phyloP scores from a whole-genome alignment of 2,888 invertebrate genomes.

The Taenaris catops region DNA sequence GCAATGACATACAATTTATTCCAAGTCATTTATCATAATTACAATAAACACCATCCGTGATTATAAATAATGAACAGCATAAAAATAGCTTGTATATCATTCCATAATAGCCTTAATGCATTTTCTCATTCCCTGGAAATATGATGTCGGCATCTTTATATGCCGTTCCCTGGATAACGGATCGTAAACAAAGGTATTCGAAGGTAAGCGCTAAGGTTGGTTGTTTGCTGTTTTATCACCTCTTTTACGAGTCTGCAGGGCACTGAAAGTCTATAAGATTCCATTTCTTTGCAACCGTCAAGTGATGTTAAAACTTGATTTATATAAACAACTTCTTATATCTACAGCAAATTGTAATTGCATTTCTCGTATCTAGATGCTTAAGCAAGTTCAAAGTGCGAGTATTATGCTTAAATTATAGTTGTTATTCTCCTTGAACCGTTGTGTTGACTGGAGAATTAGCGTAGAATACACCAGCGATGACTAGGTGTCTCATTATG shows the following conservation, averaged over 20 bases:
- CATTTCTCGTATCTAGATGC: too few relatives aligned
- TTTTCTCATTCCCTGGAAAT: constrained; percentile 17
- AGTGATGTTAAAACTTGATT: constrained; percentile 6
- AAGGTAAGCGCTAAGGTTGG: constrained; percentile 42
- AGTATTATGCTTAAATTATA: too few relatives aligned
- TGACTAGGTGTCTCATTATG: too few relatives aligned
- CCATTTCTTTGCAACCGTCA: constrained; percentile 29
- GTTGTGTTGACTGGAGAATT: too few relatives aligned
- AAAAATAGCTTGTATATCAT: constrained; percentile 10
- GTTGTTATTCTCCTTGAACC: too few relatives aligned
- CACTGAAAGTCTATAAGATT: constrained; percentile 43
- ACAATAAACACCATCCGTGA: too few relatives aligned
- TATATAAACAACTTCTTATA: constrained; percentile 5
- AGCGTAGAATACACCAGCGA: too few relatives aligned
- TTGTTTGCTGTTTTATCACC: constrained; percentile 49
- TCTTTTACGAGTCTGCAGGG: constrained; percentile 45
- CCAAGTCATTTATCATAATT: too few relatives aligned
- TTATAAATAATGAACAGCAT: constrained; percentile 4
- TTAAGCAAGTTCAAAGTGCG: too few relatives aligned
- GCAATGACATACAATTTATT: too few relatives aligned
- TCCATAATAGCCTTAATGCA: constrained; percentile 17
- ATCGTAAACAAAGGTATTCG: constrained; percentile 40
- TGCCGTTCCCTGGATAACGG: constrained; percentile 34
- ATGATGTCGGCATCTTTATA: constrained; percentile 21
- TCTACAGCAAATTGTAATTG: too few relatives aligned